phyloP scores from a whole-genome alignment of 2,113 vertebrate species.

The Vanacampus margaritifer region DNA sequence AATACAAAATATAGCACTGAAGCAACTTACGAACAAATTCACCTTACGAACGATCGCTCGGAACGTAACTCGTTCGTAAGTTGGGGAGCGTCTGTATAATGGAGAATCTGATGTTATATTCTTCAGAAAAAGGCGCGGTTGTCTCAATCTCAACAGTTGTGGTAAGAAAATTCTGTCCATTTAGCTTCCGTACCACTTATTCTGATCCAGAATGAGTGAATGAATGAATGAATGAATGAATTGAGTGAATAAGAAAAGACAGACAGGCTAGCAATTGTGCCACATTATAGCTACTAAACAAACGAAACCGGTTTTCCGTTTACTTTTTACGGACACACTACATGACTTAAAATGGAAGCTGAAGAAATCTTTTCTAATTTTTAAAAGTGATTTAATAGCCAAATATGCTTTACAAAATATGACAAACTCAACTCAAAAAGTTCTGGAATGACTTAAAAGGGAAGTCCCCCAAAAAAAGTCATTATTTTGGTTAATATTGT shows the following conservation, averaged over 20 bases:
- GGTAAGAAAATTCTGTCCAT: not conserved
- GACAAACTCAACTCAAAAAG: not conserved
- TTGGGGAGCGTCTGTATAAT: no score
- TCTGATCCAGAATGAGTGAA: no score
- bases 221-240: no score
- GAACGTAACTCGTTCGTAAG: no score
- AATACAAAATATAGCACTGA: no score
- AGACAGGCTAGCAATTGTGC: not conserved
- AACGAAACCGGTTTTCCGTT: not conserved
- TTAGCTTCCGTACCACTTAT: not conserved
- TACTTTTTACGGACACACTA: not conserved
- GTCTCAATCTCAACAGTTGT: not conserved
- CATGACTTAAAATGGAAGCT: not conserved
- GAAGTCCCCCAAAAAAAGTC: no score
- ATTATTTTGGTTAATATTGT: no score
- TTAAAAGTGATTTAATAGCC: not conserved
- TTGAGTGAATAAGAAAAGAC: no score
- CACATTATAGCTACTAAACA: not conserved
- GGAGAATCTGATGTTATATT: constrained; percentile 54
- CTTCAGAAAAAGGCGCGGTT: constrained; percentile 49
- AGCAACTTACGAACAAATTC: no score
- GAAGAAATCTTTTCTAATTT: not conserved
- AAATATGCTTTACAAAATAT: not conserved
- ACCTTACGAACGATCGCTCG: no score
- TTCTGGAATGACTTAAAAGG: not conserved